Evolutionary conservation across 2,797 vertebrate genomes (phyloP), one percentile per base, ranked within the genome.

Genomic region (Hylomyscus alleni): DNA sequence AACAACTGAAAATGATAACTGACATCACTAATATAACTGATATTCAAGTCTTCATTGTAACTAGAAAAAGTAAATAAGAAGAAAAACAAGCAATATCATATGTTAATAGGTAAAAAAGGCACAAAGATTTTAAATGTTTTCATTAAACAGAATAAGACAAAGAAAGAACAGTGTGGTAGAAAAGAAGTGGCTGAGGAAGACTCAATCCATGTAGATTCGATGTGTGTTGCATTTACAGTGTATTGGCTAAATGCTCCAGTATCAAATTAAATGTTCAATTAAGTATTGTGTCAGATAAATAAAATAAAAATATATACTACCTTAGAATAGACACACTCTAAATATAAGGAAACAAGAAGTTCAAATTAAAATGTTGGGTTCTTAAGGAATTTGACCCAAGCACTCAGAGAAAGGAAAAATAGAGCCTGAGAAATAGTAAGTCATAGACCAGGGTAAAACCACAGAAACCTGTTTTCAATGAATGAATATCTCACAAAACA

Each of bases 1-100:
- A 65, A 84, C 78, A 37, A 8, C 69, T 93, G 3, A 88, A 95
- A 95, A 67, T 94, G 11, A 95, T 80, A 86, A 82, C 14, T 58
- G 4, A 12, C 84, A 40, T 75, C 80, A n/a, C 0, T 37, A 85
- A 91, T 40, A 86, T 15, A 14, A 31, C 2, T 54, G 81, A n/a
- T 13, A 83, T 0, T 91, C 29, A 91, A 91, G 62, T 93, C 4
- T 89, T 29, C 19, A 91, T 6, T 1, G 7, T 86, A 86, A 73
- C 3, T 19, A 91, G 19, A 67, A 82, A 73, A 85, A 91, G 37
- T 31, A 62, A 92, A 44, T 14, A 80, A 20, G 37, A 84, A 92
- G 24, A 58, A 4, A 31, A 15, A 4, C 40, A 76, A 50, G 40
- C 11, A 2, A 83, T 40, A 5, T 65, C 67, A 44, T 6, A 24